phyloP scores from a whole-genome alignment of 2,113 vertebrate genomes.

The Cynoglossus semilaevis region DNA sequence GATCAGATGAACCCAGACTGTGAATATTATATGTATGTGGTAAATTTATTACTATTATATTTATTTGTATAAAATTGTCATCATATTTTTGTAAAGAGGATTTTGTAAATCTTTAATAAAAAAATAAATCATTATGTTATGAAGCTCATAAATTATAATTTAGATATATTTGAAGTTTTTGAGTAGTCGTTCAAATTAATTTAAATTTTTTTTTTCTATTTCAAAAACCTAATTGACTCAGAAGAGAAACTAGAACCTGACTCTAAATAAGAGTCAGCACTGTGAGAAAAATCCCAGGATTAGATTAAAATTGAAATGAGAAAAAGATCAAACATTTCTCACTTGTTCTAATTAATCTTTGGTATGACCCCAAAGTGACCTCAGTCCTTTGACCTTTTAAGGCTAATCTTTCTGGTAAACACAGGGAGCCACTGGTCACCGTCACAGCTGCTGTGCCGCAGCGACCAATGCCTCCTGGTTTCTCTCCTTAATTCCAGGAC shows the following conservation, averaged over 20 bases:
- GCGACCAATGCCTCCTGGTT: not conserved
- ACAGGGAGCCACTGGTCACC: not conserved
- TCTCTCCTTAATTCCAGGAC: slow-evolving; percentile 31
- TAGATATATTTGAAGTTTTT: no score
- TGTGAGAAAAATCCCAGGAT: no score
- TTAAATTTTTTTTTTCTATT: no score
- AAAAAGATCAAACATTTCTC: no score
- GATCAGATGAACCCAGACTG: slow-evolving; percentile 58
- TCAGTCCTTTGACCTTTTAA: slow-evolving; percentile 19
- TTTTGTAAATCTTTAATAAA: not conserved
- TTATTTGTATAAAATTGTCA: slow-evolving; percentile 80
- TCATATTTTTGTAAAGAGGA: slow-evolving; percentile 76
- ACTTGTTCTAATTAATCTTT: slow-evolving; percentile 5
- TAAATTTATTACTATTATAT: slow-evolving; percentile 64
- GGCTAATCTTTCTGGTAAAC: slow-evolving; percentile 38
- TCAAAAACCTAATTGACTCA: no score
- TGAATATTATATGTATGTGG: slow-evolving; percentile 46
- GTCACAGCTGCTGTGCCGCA: slow-evolving; percentile 45
- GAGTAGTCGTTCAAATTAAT: no score
- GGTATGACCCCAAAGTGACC: slow-evolving; percentile 30
- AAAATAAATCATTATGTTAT: slow-evolving; percentile 7
- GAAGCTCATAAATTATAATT: no score
- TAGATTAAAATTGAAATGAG: no score
- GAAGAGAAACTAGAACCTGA: no score
- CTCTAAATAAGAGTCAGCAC: no score